Conservation (phyloP, 2,113 vertebrate species). For the Aegypius monachus region DNA sequence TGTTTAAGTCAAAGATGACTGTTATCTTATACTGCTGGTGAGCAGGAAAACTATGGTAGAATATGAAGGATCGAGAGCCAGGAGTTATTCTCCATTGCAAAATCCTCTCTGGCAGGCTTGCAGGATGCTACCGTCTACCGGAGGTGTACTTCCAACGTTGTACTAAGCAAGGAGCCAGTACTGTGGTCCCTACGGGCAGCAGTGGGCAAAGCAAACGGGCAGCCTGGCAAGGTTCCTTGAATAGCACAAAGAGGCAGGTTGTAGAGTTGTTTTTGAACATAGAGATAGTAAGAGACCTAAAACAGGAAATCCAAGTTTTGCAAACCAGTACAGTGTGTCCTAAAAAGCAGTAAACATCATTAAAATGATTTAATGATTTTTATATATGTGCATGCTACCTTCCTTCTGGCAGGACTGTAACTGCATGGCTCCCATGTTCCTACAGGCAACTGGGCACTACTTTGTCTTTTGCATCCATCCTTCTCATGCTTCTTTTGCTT, state of each 20-base stretch:
- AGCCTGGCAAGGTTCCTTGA: not conserved
- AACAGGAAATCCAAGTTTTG: slow-evolving; percentile 9
- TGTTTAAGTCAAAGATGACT: not conserved
- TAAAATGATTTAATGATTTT: not conserved
- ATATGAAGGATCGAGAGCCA: not conserved
- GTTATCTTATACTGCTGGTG: not conserved
- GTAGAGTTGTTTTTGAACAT: slow-evolving; percentile 1
- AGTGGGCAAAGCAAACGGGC: slow-evolving; percentile 38
- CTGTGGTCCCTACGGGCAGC: not conserved
- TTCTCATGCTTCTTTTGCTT: not conserved
- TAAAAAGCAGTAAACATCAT: not conserved
- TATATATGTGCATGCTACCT: not conserved
- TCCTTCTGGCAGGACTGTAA: not conserved
- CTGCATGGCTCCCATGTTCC: not conserved
- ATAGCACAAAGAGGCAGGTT: not conserved
- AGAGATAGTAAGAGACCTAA: not conserved
- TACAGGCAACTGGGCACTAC: not conserved
- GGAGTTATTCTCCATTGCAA: not conserved
- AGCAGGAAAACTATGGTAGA: not conserved
- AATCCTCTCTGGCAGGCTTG: not conserved
- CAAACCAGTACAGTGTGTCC: not conserved
- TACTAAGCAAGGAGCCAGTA: not conserved
- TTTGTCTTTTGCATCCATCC: not conserved
- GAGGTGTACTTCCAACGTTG: not conserved
- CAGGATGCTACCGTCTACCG: not conserved